Evolutionary conservation across 2,113 vertebrate genomes (phyloP).

Genomic region (Sturnira hondurensis): DNA sequence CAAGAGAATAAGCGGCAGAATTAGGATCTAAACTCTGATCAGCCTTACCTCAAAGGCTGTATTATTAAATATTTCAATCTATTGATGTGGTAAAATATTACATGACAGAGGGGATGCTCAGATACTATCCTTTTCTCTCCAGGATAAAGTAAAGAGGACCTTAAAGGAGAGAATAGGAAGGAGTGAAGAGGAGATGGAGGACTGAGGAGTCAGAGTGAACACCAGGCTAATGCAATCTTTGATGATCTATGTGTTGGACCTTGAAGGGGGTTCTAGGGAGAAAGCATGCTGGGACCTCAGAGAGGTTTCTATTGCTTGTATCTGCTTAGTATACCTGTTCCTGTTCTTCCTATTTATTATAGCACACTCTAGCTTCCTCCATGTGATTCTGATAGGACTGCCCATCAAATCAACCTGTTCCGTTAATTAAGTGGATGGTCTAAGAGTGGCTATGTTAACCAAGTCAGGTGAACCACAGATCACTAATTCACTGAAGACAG

Average conservation of each 20-base stretch:
- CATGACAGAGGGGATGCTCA: background rate
- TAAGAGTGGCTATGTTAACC: background rate
- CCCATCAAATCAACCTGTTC: background rate
- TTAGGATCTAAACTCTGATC: background rate
- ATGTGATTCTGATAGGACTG: background rate
- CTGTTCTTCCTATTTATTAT: background rate
- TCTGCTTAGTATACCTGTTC: background rate
- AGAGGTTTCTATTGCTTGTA: background rate
- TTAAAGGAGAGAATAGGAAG: background rate
- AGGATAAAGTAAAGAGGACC: background rate
- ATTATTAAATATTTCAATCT: slow-evolving; percentile 4
- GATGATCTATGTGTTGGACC: background rate
- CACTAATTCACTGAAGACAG: background rate
- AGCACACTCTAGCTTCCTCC: background rate
- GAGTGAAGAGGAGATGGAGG: background rate
- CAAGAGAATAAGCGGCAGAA: background rate
- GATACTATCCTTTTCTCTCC: background rate
- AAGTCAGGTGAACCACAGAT: background rate
- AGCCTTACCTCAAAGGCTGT: background rate
- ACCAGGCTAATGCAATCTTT: background rate
- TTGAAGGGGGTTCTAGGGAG: background rate
- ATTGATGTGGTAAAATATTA: background rate
- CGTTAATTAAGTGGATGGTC: background rate
- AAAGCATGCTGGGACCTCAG: background rate
- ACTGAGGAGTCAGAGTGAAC: background rate